Evolutionary conservation across 2,797 vertebrate species (phyloP), one percentile per base, ranked within the genome.

Genomic region (Iguana delicatissima): DNA sequence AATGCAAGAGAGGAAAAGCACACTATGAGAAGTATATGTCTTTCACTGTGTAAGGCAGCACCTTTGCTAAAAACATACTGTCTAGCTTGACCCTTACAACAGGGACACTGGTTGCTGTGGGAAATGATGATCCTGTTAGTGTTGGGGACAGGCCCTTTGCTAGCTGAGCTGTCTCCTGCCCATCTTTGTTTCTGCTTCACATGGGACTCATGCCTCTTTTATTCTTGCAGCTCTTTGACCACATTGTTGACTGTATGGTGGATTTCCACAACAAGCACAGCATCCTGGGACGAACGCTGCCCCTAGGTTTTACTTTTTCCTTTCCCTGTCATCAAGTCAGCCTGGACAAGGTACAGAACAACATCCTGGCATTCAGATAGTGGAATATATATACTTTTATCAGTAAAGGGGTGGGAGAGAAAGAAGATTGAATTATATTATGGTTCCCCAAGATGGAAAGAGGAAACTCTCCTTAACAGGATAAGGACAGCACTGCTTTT

Each of bases 271-370:
- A 32, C 6, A 97, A 97, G 87, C 96, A 98, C 89, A 35, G 95
- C 1, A 93, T 98, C 86, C 94, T 91, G n/a, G 94, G 94, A 6
- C 88, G 97, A 46, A 93, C 76, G 20, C 96, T 99, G 26, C 98
- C 98, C 0, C 95, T 99, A 0, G 98, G 98, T 46, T 99, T 99
- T 95, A 99, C 98, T 91, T 99, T 99, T 96, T 99, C 98, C 38
- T 99, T 99, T 92, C 98, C 98, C 20, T 99, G 98, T 91, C 94
- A 96, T 89, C 98, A 99, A 96, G 91, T 96, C n/a, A 97, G 97
- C 74, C 97, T 99, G 24, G 98, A 98, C 95, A 98, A 99, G 98
- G 98, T 99, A 89, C 95, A 94, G 14, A 29, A 7, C 22, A 26
- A 0, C 0, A 72, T 26, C 13, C 32, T 32, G 1, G 0, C 64